Conservation (phyloP, 2,113 vertebrate genomes). For the Onychostoma macrolepis region DNA sequence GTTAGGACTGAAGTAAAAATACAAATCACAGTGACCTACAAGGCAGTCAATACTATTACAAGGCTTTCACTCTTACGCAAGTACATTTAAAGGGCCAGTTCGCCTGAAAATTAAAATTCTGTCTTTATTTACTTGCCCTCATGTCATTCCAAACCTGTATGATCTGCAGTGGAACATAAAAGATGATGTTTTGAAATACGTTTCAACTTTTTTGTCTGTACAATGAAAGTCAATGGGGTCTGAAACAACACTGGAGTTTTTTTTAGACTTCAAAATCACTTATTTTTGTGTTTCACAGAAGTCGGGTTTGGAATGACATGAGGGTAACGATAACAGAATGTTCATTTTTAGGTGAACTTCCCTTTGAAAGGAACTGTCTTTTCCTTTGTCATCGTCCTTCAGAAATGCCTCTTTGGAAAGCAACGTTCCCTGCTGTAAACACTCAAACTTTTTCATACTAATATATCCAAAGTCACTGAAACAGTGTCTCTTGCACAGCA, state of each 20-base stretch:
- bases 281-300: background rate
- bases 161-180: background rate
- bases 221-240: background rate
- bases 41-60: constrained; percentile 63
- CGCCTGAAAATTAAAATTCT: background rate
- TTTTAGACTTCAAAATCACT: too few relatives aligned
- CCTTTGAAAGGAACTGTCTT: constrained; percentile 49
- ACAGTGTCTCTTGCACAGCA: background rate
- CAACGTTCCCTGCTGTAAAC: background rate
- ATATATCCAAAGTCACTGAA: constrained; percentile 12
- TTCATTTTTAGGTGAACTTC: background rate
- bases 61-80: constrained; percentile 65
- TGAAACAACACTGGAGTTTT: too few relatives aligned
- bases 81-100: constrained; percentile 51
- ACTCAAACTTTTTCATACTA: background rate
- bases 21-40: constrained; percentile 62
- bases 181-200: background rate
- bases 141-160: background rate
- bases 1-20: constrained; percentile 68
- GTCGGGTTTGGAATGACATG: background rate
- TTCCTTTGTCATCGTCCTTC: constrained; percentile 28
- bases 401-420: constrained; percentile 24
- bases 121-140: background rate
- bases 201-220: background rate
- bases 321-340: background rate